A percentile compares a stretch with the other conserved stretches of the same genome.
Evolutionary conservation across 2,797 vertebrate species (phyloP).

Genomic region (Labeo calbasu): DNA sequence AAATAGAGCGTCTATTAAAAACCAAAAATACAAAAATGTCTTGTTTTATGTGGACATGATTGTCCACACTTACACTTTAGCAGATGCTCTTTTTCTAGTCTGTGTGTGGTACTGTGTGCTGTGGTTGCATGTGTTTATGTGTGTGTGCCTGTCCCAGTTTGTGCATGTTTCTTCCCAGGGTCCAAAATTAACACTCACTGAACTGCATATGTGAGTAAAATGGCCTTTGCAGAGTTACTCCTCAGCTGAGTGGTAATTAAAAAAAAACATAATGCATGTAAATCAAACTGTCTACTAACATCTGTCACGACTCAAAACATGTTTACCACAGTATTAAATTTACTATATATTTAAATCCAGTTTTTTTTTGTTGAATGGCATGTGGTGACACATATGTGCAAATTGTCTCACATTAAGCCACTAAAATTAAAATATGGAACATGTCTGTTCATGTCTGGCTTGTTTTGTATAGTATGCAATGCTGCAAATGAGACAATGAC

Average conservation of each 20-base stretch:
- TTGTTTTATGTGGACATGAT: background rate
- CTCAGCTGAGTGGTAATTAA: background rate
- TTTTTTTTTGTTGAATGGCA: background rate
- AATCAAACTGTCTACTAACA: background rate
- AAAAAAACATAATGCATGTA: background rate
- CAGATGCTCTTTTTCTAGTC: conserved; percentile 17
- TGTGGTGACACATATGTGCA: background rate
- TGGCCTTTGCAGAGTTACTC: conserved; percentile 12
- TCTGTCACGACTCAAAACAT: background rate
- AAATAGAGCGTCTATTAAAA: background rate
- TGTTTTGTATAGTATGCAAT: background rate
- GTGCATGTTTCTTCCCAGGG: conserved; percentile 26
- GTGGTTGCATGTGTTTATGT: conserved; percentile 8
- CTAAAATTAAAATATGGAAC: background rate
- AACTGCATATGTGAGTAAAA: conserved; percentile 31
- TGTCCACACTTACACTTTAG: background rate
- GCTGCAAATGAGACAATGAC: background rate
- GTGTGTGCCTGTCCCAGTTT: conserved; percentile 20
- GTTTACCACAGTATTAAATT: background rate
- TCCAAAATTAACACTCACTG: conserved; percentile 22
- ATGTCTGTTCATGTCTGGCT: background rate
- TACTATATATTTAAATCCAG: background rate
- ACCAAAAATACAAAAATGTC: background rate
- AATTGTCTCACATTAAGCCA: background rate
- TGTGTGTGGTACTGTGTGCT: background rate